These are phyloP conservation scores for Esox masquinongy DNA, from an alignment of 2,797 vertebrate genomes.

Conservation along the genomic window DNA sequence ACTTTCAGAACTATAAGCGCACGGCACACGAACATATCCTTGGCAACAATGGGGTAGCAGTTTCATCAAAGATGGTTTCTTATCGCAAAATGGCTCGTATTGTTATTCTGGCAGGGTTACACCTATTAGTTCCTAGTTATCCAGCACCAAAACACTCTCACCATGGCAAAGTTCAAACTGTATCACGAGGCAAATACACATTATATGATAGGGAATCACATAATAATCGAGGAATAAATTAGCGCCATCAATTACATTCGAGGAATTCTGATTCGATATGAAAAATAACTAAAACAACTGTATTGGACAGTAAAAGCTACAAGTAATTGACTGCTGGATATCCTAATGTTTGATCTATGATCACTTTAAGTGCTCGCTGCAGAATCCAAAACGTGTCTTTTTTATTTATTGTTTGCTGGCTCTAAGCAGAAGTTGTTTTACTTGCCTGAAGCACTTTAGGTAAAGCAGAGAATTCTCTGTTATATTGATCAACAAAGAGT, in stretches of 20 bases:
- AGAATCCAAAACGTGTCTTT: background rate
- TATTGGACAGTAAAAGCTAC: background rate
- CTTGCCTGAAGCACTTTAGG: background rate
- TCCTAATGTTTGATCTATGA: background rate
- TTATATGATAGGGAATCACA: background rate
- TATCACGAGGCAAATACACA: conserved; percentile 17
- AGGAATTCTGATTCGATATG: background rate
- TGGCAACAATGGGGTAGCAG: conserved; percentile 19
- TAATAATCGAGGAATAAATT: background rate
- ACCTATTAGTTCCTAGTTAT: conserved; percentile 6
- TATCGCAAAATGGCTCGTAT: conserved; percentile 25
- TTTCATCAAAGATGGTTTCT: conserved; percentile 13
- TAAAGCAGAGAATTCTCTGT: background rate
- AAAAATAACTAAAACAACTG: conserved; percentile 12
- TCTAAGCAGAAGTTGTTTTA: conserved; percentile 1
- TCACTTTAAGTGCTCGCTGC: background rate
- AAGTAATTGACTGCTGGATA: conserved; percentile 7
- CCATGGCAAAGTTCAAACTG: conserved; percentile 3
- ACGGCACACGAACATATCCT: background rate
- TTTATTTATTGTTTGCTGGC: conserved; percentile 1
- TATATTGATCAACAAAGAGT: background rate
- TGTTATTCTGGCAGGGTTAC: conserved; percentile 33
- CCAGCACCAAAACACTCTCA: conserved; percentile 3
- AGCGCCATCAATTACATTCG: conserved; percentile 12
- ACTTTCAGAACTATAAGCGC: conserved; percentile 12